These are phyloP conservation scores for Napeogenes sylphis DNA, from an alignment of 2,888 invertebrate genomes.

Conservation along the genomic window DNA sequence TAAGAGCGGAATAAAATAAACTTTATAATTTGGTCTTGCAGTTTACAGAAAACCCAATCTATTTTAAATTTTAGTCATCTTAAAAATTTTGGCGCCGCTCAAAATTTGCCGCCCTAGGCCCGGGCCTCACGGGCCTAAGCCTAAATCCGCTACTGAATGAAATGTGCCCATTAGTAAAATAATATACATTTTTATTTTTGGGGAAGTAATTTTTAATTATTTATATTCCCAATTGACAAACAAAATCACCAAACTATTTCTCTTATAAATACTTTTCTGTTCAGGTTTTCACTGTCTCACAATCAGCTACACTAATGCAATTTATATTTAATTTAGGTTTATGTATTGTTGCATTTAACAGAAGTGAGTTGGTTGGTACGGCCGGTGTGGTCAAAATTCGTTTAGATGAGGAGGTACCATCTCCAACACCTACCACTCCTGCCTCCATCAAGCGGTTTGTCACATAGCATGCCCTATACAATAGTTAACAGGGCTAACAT, in stretches of 20 bases:
- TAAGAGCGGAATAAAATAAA: too few relatives aligned
- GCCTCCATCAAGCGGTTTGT: slow-evolving; percentile 77
- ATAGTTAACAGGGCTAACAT: slow-evolving; percentile 59
- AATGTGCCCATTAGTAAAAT: too few relatives aligned
- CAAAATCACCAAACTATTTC: neutral
- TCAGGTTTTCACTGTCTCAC: neutral
- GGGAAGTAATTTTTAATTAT: too few relatives aligned
- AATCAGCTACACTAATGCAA: slow-evolving; percentile 7
- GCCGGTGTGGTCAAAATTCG: slow-evolving; percentile 79
- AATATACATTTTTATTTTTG: too few relatives aligned
- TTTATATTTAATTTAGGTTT: slow-evolving; percentile 12
- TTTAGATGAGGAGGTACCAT: slow-evolving; percentile 72
- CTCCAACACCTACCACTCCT: slow-evolving; percentile 73
- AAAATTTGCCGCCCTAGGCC: too few relatives aligned
- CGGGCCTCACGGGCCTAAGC: too few relatives aligned
- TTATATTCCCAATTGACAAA: neutral
- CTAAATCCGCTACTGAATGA: too few relatives aligned
- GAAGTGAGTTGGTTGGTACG: slow-evolving; percentile 80
- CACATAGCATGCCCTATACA: slow-evolving; percentile 60
- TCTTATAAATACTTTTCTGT: neutral
- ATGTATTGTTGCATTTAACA: slow-evolving; percentile 57
- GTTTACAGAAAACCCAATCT: too few relatives aligned
- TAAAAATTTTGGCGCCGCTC: too few relatives aligned
- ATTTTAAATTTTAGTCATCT: too few relatives aligned
- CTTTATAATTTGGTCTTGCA: too few relatives aligned